Evolutionary conservation across 2,888 invertebrate species (phyloP), one percentile per base, ranked within the genome.

Genomic region (Spilosoma lubricipeda): DNA sequence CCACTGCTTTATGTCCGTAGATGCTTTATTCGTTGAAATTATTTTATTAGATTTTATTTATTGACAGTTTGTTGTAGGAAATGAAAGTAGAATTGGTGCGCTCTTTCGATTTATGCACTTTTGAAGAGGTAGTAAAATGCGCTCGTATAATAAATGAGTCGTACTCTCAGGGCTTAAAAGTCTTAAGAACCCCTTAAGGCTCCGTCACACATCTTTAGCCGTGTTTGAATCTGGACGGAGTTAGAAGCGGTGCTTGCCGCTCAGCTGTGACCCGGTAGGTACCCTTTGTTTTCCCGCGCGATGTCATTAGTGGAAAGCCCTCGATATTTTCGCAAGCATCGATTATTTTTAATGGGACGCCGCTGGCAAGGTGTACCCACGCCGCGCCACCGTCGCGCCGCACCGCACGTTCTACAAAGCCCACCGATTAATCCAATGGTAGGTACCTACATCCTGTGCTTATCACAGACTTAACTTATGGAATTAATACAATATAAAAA

Each of bases 301-400:
- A 94, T 94, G 90, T 95, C 95, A 95, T 95, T 95, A 95, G 95
- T 94, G 95, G 90, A 93, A 93, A 93, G 89, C 92, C 87, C 94
- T 94, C 94, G 92, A 95, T 95, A 95, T 94, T 95, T 93, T 94
- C 87, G 90, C 93, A 88, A 90, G 93, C 92, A 93, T 94, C 93
- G 94, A 94, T 95, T 95, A 95, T 94, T 95, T 94, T 95, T 95
- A 95, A 95, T 95, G 94, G 94, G 88, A 89, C 88, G 92, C 91
- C 92, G 89, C 86, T 89, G 91, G 88, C 89, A 63, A 18, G 90
- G 89, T 89, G 87, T 87, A 88, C 86, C 87, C 89, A 86, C 82
- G 88, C 90, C 89, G 88, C 90, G 87, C 30, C 89, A n/a, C n/a
- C n/a, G n/a, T n/a, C n/a, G n/a, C n/a, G n/a, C 90, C 89, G 88